Evolutionary conservation across 2,888 invertebrate species (phyloP).

Genomic region (Brassicogethes aeneus): DNA sequence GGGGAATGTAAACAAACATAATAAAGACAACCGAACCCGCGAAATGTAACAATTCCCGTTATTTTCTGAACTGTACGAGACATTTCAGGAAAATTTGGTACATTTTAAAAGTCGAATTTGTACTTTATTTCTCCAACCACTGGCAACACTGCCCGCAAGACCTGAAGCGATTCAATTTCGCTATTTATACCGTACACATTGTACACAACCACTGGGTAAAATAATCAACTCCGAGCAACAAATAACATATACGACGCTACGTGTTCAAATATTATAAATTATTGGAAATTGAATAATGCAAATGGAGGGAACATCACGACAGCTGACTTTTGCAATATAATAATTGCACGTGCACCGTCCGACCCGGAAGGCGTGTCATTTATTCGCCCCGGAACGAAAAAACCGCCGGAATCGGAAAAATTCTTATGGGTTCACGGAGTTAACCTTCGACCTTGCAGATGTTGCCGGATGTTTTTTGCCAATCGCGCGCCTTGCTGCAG

Average conservation of each 20-base stretch:
- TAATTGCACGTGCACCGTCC: constrained; percentile 25
- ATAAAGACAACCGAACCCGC: too few relatives aligned
- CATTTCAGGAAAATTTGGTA: too few relatives aligned
- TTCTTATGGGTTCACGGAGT: constrained; percentile 33
- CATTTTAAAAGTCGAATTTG: too few relatives aligned
- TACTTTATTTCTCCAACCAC: too few relatives aligned
- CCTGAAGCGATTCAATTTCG: not conserved
- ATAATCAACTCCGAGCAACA: not conserved
- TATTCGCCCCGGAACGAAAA: constrained; percentile 6
- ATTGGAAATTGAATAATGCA: constrained; percentile 3
- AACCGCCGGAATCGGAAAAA: constrained; percentile 18
- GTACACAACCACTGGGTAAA: too few relatives aligned
- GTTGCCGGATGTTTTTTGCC: constrained; percentile 27
- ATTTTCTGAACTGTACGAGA: too few relatives aligned
- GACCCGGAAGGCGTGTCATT: constrained; percentile 32
- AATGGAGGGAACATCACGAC: not conserved
- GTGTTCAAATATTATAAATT: constrained; percentile 1
- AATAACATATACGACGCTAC: not conserved
- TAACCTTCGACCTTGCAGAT: constrained; percentile 31
- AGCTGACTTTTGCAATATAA: constrained; percentile 20
- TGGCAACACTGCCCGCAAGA: too few relatives aligned
- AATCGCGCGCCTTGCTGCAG: constrained; percentile 24
- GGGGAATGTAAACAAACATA: too few relatives aligned
- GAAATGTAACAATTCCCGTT: too few relatives aligned
- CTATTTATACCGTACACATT: not conserved